Evolutionary conservation across 2,888 invertebrate species (phyloP), one percentile per base, ranked within the genome.

Genomic region (Unio pictorum): DNA sequence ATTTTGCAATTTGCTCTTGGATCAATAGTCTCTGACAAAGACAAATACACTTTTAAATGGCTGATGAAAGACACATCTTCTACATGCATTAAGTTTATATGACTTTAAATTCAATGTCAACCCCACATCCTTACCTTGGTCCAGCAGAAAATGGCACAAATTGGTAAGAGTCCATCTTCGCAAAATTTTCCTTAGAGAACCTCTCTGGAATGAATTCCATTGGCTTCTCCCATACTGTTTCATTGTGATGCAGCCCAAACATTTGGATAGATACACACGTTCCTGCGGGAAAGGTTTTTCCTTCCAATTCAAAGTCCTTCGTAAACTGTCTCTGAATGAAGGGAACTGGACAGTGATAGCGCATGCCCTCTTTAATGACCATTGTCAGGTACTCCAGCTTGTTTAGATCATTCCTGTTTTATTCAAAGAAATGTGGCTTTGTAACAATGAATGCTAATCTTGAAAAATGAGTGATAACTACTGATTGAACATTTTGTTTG

Each of bases 341-440:
- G 0, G 86, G 84, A 3, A 87, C 86, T 3, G 87, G 83, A 45
- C 78, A 72, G 61, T 86, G 81, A 8, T 81, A 54, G 11, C 88
- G 76, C 79, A 87, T 75, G 1, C 76, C 76, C 73, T 88, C 88
- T 68, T 87, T 88, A 23, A 87, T 82, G 76, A 86, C 88, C 80
- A 83, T 81, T 11, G 87, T 85, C 55, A 86, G 71, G 74, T 85
- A 87, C 30, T 81, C 80, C 59, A 88, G 70, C 28, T 80, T 72
- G 0, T 67, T 63, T 55, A 88, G 67, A 70, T 88, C 87, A 17
- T 83, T 81, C 86, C 88, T 88, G 59, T 17, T 68, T 62, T 62
- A 59, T 45, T 45, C 8, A 45, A n/a, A 28, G 1, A 23, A 18
- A 61, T 17, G 59, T 57, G 54, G n/a, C 15, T 30, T 8, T 15